A percentile compares a stretch with the other conserved stretches of the same genome.
phyloP scores from a whole-genome alignment of 2,797 vertebrate genomes.

The Taenioides sp. region DNA sequence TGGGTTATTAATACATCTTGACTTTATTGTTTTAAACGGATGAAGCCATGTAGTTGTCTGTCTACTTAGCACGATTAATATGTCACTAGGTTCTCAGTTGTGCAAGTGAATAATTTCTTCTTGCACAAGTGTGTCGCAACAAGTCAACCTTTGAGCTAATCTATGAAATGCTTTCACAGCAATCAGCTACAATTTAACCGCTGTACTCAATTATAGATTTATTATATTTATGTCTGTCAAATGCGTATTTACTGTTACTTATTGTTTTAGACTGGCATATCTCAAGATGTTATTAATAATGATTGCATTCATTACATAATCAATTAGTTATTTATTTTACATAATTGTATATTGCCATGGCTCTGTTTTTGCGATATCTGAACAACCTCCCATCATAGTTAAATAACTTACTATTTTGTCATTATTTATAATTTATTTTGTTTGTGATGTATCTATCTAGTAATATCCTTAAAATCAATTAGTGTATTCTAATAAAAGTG shows the following conservation, averaged over 20 bases:
- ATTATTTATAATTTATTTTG: background rate
- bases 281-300: no score
- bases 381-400: no score
- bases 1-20: background rate
- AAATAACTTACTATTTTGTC: background rate
- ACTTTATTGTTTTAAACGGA: background rate
- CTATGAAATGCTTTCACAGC: background rate
- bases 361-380: no score
- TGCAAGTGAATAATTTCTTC: slow-evolving; percentile 18
- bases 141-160: slow-evolving; percentile 35
- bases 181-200: background rate
- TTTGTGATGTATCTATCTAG: background rate
- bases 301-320: no score
- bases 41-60: slow-evolving; percentile 1
- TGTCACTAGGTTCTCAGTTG: slow-evolving; percentile 9
- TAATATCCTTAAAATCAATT: no score
- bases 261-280: no score
- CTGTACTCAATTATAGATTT: background rate
- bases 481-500: background rate
- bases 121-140: slow-evolving; percentile 10
- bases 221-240: background rate
- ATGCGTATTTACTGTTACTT: background rate
- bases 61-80: background rate
- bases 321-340: no score
- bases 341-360: no score